Conservation (phyloP, 2,797 vertebrate genomes). For the Muscicapa striata region DNA sequence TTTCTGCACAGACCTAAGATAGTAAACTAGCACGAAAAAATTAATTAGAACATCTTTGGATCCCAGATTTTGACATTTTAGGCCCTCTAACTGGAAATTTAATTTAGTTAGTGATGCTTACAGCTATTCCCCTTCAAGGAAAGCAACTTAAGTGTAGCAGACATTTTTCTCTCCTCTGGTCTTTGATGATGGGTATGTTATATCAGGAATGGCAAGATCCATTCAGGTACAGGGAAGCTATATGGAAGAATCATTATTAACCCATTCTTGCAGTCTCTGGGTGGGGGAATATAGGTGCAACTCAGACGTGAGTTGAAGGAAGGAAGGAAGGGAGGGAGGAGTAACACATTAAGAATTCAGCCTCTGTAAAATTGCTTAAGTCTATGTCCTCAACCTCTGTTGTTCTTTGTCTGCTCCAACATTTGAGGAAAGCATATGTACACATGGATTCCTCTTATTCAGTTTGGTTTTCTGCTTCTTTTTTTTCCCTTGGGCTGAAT, state of each 20-base stretch:
- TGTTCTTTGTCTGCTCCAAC: neutral
- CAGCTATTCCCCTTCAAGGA: neutral
- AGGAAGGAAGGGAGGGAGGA: neutral
- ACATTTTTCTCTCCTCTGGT: neutral
- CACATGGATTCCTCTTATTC: neutral
- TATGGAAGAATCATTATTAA: neutral
- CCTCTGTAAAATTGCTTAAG: neutral
- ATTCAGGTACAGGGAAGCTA: neutral
- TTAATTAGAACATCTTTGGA: neutral
- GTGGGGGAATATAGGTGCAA: neutral
- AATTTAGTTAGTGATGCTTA: neutral
- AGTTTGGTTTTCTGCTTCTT: neutral
- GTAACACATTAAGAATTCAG: accelerated
- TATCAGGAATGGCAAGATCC: neutral
- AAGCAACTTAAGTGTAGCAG: neutral
- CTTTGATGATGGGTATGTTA: neutral
- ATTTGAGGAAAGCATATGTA: neutral
- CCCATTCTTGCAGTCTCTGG: neutral
- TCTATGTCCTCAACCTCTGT: neutral
- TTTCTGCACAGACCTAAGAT: neutral
- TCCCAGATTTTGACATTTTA: neutral
- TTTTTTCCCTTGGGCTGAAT: neutral
- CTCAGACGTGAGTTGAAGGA: neutral
- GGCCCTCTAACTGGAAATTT: neutral
- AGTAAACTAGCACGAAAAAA: neutral